Conservation (phyloP, 2,797 vertebrate genomes). For the Characodon lateralis region DNA sequence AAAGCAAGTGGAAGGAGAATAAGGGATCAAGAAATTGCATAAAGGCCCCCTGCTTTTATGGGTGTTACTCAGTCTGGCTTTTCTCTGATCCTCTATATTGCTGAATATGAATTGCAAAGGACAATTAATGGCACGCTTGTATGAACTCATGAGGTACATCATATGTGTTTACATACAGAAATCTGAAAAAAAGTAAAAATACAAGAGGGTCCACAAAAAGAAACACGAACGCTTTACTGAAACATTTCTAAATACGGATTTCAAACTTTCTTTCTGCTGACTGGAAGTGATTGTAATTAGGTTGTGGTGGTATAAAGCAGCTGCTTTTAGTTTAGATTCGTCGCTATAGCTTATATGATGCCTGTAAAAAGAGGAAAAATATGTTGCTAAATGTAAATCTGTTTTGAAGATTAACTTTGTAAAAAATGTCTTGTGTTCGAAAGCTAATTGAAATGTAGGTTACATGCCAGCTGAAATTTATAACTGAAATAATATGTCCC, state of each 20-base stretch:
- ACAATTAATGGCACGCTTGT: slow-evolving; percentile 33
- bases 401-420: not conserved
- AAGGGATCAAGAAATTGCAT: slow-evolving; percentile 67
- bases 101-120: slow-evolving; percentile 43
- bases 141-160: slow-evolving; percentile 33
- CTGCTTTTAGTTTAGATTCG: not conserved
- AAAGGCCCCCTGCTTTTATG: slow-evolving; percentile 73
- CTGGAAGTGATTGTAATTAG: not conserved
- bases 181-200: slow-evolving; percentile 29
- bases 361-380: not conserved
- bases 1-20: slow-evolving; percentile 62
- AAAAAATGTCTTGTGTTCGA: not conserved
- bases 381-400: not conserved
- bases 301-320: not conserved
- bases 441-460: not conserved
- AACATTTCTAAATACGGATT: slow-evolving; percentile 10
- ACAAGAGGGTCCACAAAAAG: slow-evolving; percentile 10
- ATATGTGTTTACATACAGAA: slow-evolving; percentile 20
- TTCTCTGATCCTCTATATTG: slow-evolving; percentile 52
- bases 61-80: slow-evolving; percentile 65
- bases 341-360: not conserved
- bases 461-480: not conserved
- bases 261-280: not conserved
- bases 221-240: not conserved
- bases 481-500: not conserved